These are phyloP conservation scores for Halcyon badia DNA, from an alignment of 2,797 vertebrate genomes.

Conservation along the genomic window DNA sequence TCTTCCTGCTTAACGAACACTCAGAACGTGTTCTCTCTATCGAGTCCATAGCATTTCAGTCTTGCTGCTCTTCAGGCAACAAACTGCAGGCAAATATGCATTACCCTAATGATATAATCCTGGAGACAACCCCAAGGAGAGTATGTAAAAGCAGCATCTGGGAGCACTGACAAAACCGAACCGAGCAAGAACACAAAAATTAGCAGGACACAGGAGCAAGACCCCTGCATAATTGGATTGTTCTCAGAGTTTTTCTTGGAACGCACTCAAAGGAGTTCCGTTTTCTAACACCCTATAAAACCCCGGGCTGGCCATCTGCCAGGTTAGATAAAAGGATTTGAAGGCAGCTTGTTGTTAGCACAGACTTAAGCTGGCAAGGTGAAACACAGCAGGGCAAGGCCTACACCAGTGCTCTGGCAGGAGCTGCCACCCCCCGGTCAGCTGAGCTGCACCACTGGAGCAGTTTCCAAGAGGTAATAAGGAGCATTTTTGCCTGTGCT, in stretches of 20 bases:
- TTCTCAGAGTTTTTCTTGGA: background rate
- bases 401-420: background rate
- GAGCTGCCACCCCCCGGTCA: background rate
- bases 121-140: background rate
- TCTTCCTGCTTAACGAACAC: background rate
- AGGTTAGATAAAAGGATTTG: background rate
- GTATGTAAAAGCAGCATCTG: background rate
- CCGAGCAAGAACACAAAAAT: background rate
- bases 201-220: background rate
- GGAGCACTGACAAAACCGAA: background rate
- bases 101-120: background rate
- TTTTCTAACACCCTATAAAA: background rate
- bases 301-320: background rate
- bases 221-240: background rate
- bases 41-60: background rate
- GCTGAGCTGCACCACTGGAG: background rate
- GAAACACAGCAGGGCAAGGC: background rate
- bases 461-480: background rate
- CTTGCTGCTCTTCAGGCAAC: background rate
- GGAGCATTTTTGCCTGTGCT: background rate
- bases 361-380: background rate
- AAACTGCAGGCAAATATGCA: accelerated
- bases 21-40: background rate
- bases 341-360: background rate
- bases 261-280: accelerated